These are phyloP conservation scores for Halictus ligatus DNA, from an alignment of 2,888 invertebrate genomes.

Conservation along the genomic window DNA sequence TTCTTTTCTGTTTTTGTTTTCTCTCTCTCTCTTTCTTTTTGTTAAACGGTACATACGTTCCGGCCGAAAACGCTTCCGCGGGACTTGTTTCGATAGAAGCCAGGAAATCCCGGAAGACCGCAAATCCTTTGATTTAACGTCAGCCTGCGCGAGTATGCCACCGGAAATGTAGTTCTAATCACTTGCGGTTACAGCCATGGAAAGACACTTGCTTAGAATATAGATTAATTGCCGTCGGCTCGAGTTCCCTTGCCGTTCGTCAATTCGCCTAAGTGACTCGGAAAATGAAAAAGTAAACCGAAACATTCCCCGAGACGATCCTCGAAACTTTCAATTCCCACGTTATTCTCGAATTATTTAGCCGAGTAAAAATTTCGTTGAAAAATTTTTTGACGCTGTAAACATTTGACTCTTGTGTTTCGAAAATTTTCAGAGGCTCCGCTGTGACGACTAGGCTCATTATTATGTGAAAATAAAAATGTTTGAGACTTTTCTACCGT, in stretches of 20 bases:
- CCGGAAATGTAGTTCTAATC: slow-evolving; percentile 53
- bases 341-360: no score
- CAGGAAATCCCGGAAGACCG: slow-evolving; percentile 41
- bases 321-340: background rate
- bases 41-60: slow-evolving; percentile 3
- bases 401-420: no score
- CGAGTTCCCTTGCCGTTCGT: background rate
- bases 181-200: slow-evolving; percentile 31
- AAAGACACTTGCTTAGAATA: slow-evolving; percentile 12
- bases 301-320: background rate
- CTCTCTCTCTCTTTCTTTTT: no score
- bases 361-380: no score
- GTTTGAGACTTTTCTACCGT: background rate
- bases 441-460: background rate
- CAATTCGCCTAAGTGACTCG: background rate
- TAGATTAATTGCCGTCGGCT: slow-evolving; percentile 31
- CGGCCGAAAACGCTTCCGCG: slow-evolving; percentile 17
- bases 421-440: no score
- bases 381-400: no score
- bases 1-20: background rate
- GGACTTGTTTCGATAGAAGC: slow-evolving; percentile 15
- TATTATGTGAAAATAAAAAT: background rate
- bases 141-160: slow-evolving; percentile 24
- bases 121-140: slow-evolving; percentile 56
- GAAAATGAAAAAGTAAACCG: background rate